Percentiles rank a stretch among this genome's conserved stretches.
Evolutionary conservation across 2,113 vertebrate species (phyloP).

Genomic region (Quiscalus mexicanus): DNA sequence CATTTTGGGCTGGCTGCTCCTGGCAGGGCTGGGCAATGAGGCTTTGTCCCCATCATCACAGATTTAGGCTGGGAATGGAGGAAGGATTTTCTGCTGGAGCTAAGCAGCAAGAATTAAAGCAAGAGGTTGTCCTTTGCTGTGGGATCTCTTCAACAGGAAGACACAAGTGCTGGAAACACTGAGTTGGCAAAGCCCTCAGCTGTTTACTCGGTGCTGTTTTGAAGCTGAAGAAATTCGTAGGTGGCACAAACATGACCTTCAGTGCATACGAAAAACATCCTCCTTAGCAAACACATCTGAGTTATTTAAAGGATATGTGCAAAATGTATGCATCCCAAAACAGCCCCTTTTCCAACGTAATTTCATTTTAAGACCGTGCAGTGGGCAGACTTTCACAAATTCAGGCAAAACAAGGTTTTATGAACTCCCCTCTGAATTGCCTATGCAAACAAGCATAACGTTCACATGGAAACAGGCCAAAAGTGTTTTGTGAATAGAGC

Average conservation of each 20-base stretch:
- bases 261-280: not conserved
- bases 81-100: not conserved
- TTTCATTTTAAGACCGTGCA: not conserved
- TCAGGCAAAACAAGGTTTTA: not conserved
- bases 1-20: not conserved
- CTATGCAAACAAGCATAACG: conserved; percentile 14
- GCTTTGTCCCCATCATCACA: not conserved
- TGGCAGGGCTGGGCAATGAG: not conserved
- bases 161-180: not conserved
- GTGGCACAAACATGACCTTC: not conserved
- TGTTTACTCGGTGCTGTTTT: not conserved
- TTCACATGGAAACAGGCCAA: conserved; percentile 23
- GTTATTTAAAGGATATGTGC: not conserved
- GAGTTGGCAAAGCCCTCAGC: not conserved
- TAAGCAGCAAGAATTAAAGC: not conserved
- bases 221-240: not conserved
- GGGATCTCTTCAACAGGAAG: not conserved
- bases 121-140: not conserved
- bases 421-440: not conserved
- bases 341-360: not conserved
- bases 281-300: not conserved
- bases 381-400: conserved; percentile 1
- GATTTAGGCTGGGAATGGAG: not conserved
- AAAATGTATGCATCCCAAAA: not conserved
- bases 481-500: conserved; percentile 33